These are phyloP conservation scores for Hydractinia echinata DNA, from an alignment of 30 jellyfish, hydroid and myxozoan species.

Conservation along the genomic window DNA sequence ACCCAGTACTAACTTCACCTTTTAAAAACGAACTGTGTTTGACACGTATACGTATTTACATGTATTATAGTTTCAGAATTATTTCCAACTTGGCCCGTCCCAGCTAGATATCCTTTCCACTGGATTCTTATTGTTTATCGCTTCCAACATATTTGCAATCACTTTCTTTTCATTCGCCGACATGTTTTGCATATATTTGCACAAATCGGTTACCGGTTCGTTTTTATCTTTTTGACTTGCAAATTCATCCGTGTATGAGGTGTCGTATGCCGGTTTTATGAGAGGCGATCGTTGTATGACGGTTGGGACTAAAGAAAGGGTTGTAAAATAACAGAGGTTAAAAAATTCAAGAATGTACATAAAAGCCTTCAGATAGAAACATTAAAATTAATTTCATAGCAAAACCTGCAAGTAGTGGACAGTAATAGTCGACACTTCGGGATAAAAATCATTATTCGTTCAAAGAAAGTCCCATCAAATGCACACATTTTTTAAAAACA, in stretches of 20 bases:
- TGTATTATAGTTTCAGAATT: not conserved
- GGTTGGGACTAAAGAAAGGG: conserved; percentile 16
- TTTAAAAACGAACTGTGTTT: no score
- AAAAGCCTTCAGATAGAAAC: no score
- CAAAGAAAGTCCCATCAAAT: no score
- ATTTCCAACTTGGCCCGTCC: conserved; percentile 22
- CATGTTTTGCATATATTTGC: not conserved
- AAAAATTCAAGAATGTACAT: not conserved
- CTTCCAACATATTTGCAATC: not conserved
- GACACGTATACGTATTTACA: not conserved
- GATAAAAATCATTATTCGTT: no score
- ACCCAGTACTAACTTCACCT: no score
- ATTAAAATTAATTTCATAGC: no score
- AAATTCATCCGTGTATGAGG: conserved; percentile 24
- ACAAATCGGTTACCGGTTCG: not conserved
- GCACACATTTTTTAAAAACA: no score
- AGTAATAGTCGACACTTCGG: no score
- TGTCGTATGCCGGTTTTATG: not conserved
- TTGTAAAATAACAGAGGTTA: not conserved
- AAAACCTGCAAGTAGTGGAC: no score
- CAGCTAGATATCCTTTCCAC: conserved; percentile 11
- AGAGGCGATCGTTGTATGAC: conserved; percentile 20
- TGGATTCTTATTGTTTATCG: not conserved
- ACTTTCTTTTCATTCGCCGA: not conserved
- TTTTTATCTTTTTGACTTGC: not conserved